Evolutionary conservation across 2,888 invertebrate genomes (phyloP).

Genomic region (Alloscopus bannaensis): DNA sequence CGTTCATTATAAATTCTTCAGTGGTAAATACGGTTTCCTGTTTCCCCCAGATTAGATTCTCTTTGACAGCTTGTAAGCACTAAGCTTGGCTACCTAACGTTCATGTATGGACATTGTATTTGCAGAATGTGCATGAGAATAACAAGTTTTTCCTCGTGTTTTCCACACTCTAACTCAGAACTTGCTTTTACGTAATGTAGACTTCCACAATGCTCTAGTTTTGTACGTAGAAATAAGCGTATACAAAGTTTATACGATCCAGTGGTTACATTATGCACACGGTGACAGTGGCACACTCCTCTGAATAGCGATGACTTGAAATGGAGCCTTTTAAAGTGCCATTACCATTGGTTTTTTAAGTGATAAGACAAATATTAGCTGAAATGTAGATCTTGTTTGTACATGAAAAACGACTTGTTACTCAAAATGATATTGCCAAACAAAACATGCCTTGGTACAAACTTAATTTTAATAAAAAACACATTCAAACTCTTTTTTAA

Average conservation of each 20-base stretch:
- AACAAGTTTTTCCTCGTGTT: constrained; percentile 12
- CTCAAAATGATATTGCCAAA: not conserved
- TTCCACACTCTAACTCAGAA: no score
- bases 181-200: not conserved
- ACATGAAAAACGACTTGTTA: constrained; percentile 23
- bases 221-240: not conserved
- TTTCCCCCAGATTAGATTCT: constrained; percentile 38
- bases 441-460: constrained; percentile 8
- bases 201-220: not conserved
- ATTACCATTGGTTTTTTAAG: constrained; percentile 12
- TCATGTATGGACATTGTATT: no score
- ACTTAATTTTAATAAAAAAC: constrained; percentile 15
- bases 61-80: constrained; percentile 28
- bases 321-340: constrained; percentile 16
- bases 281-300: constrained; percentile 26
- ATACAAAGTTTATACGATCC: not conserved
- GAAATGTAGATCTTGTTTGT: constrained; percentile 9
- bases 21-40: constrained; percentile 34
- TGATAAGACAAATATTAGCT: constrained; percentile 13
- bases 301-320: constrained; percentile 21
- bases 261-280: not conserved
- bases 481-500: no score
- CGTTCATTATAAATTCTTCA: constrained; percentile 30
- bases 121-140: no score
- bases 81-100: not conserved